Evolutionary conservation across 2,888 invertebrate species (phyloP).

Genomic region (Epirrhoe alternata): DNA sequence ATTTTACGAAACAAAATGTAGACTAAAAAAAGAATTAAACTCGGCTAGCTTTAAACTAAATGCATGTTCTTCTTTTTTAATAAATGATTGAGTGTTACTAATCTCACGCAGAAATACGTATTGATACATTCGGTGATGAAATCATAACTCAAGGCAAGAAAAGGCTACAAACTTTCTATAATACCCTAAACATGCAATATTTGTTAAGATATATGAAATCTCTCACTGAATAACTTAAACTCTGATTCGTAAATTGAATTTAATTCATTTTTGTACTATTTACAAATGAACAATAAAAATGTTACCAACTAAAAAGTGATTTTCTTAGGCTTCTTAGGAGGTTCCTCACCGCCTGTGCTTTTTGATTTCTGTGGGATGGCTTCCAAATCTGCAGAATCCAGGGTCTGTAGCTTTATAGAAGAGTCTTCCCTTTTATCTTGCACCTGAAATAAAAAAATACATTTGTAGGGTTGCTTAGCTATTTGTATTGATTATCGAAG

Average conservation of each 20-base stretch:
- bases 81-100: no score
- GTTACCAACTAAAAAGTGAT: conserved; percentile 65
- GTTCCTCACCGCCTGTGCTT: conserved; percentile 41
- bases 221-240: conserved; percentile 9
- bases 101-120: no score
- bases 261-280: conserved; percentile 31
- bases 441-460: conserved; percentile 56
- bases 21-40: no score
- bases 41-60: no score
- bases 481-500: no score
- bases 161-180: no score
- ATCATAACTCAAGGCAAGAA: no score
- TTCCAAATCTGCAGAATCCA: conserved; percentile 73
- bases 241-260: conserved; percentile 20
- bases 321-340: conserved; percentile 74
- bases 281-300: conserved; percentile 23
- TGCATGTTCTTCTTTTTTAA: no score
- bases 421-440: conserved; percentile 74
- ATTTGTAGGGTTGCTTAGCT: no score
- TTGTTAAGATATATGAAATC: background rate
- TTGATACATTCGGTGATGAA: no score
- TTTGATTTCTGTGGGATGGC: conserved; percentile 63
- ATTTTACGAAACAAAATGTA: background rate
- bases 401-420: conserved; percentile 74
- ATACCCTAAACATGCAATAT: no score